Evolutionary conservation across 2,888 invertebrate species (phyloP), one percentile per base, ranked within the genome.

Genomic region (Lissocephala sabroskyi): DNA sequence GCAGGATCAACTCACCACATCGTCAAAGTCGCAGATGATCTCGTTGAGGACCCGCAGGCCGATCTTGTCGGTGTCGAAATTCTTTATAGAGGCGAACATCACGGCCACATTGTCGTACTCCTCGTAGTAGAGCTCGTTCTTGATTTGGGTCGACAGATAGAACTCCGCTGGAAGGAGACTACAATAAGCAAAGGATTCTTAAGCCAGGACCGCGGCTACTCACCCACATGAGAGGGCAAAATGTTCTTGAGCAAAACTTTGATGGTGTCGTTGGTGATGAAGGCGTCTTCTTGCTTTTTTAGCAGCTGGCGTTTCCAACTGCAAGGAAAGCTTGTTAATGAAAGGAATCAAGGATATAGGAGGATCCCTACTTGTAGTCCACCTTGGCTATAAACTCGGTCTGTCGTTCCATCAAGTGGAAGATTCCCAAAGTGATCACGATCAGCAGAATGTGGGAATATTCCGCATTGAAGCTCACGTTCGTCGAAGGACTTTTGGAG

Each of bases 71-170:
- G 89, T 83, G 68, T 91, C 90, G 82, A 92, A 93, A 79, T 93
- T 93, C 11, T 93, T 93, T 39, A 98, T 89, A 0, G 96, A 94
- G 0, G 98, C 98, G 84, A 98, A 98, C 96, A 98, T 97, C 0
- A 98, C 96, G 1, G 96, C 94, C 0, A 96, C 96, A 66, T 92
- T 90, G 45, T 91, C 90, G 79, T 97, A 96, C 56, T 92, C 91
- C 82, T 96, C 93, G 67, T 94, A 93, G 81, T 97, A 97, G 2
- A 96, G 86, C 60, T 94, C 93, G 45, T 91, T 90, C 48, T 89
- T 86, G 62, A 83, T 78, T 37, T 88, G 90, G 84, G 91, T 87
- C 63, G 92, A 90, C 59, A 95, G 85, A 79, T 93, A 94, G 48
- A 92, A 88, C 79, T 93, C 91, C 37, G 94, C 94, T 94, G 81